Evolutionary conservation across 2,888 invertebrate species (phyloP).

Genomic region (Podabrus alpinus): DNA sequence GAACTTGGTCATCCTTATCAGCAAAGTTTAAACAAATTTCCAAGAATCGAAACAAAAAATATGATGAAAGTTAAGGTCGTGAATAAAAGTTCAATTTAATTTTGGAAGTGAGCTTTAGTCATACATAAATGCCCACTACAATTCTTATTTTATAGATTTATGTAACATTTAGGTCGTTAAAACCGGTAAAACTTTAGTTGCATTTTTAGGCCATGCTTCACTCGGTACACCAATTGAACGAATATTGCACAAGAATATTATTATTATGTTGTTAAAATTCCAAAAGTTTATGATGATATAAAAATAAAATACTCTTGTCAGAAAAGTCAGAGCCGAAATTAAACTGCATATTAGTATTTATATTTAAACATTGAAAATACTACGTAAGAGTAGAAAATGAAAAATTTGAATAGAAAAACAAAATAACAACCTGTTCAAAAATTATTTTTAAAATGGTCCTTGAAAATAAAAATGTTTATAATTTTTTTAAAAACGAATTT

Average conservation of each 20-base stretch:
- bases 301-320: background rate
- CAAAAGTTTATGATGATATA: background rate
- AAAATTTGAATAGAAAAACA: background rate
- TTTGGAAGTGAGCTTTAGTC: background rate
- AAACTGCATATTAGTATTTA: background rate
- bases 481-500: background rate
- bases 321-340: background rate
- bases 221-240: background rate
- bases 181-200: background rate
- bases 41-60: no score
- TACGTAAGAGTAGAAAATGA: background rate
- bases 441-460: background rate
- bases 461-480: background rate
- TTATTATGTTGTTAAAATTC: background rate
- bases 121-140: no score
- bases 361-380: background rate
- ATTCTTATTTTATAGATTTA: background rate
- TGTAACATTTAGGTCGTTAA: background rate
- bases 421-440: background rate
- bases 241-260: background rate
- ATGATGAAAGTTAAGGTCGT: background rate
- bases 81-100: background rate
- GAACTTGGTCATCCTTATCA: no score
- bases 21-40: background rate
- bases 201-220: background rate